Evolutionary conservation across 2,113 vertebrate genomes (phyloP), one percentile per base, ranked within the genome.

Genomic region (Plecturocebus donacophilus): DNA sequence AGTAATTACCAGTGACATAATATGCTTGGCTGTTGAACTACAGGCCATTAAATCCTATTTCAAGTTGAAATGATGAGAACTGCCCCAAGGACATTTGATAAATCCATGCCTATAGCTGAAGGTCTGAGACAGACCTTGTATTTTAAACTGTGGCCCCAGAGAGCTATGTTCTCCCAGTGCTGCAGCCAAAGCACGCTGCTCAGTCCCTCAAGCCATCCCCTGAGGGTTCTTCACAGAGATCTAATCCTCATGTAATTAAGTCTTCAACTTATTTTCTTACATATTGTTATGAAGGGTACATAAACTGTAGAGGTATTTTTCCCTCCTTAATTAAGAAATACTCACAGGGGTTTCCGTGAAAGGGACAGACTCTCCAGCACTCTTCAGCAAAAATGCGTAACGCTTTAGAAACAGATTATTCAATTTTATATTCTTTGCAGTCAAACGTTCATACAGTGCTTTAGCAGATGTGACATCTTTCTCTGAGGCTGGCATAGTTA

Each of bases 301-400:
- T 66, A 87, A 52, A 58, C 94, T 82, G 87, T 35, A 96, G 84
- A 98, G 98, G 95, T 96, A 68, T 94, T 96, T 45, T 47, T 52
- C 9, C 81, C 35, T 52, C 91, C 66, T 97, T 98, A 98, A 98
- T 93, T 97, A 98, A 92, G 94, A 97, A 98, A 97, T 97, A 99
- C 99, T 99, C 98, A 99, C 99, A 49, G 99, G 99, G 96, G 99
- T 99, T 95, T 99, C 99, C 4, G 97, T 8, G 98, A 99, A 99
- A 96, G 99, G 99, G 82, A 98, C 97, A 2, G 98, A 56, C 97
- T 99, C 99, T 84, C 99, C 99, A 8, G 92, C 98, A 2, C 98
- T 86, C 86, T 97, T 99, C 98, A 99, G 99, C 77, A 99, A 98
- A 81, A 9, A 3, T 9, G 99, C 99, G 35, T 99, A 98, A 64